Evolutionary conservation across 2,113 vertebrate species (phyloP), one percentile per base, ranked within the genome.

Genomic region (Albula goreensis): DNA sequence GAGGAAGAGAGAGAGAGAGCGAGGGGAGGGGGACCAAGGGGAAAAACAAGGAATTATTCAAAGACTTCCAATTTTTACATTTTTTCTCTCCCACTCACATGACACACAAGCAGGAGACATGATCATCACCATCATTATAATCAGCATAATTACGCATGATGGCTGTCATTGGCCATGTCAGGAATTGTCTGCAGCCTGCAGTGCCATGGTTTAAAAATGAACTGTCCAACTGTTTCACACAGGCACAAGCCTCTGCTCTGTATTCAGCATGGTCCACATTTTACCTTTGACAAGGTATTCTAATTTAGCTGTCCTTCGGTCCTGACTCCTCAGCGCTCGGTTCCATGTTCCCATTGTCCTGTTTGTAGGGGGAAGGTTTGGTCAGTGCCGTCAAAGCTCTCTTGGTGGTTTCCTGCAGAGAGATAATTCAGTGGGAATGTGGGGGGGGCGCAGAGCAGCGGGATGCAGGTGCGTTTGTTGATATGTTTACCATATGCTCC

Each of bases 381-480:
- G 41, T 17, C 12, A 82, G 81, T 41, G 53, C 2, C n/a, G 52
- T 81, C 50, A 81, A 81, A 81, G 51, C 6, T 22, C 10, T 53
- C 51, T 22, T 12, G 51, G 12, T n/a, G 51, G 53, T 10, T 48
- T 81, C 51, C 80, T n/a, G 80, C 22, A 13, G 80, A 81, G 81
- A 83, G 56, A 11, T 83, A 63, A 57, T 19, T 63, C 17, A n/a
- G 56, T 31, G 13, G 56, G 52, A 48, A 56, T 1, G 56, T 25
- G 9, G 9, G 52, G 15, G 51, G 53, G n/a, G 25, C 17, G 4
- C 53, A 4, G 31, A 83, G 41, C 56, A 17, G 1, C 13, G 9
- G 19, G 81, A 53, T 60, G 81, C 81, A 83, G 81, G 81, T 83
- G 81, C n/a, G 81, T 63, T 41, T 81, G 52, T 63, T 63, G 52